These are phyloP conservation scores for Apodemus speciosus DNA, from an alignment of 2,113 vertebrate species.

Conservation along the genomic window DNA sequence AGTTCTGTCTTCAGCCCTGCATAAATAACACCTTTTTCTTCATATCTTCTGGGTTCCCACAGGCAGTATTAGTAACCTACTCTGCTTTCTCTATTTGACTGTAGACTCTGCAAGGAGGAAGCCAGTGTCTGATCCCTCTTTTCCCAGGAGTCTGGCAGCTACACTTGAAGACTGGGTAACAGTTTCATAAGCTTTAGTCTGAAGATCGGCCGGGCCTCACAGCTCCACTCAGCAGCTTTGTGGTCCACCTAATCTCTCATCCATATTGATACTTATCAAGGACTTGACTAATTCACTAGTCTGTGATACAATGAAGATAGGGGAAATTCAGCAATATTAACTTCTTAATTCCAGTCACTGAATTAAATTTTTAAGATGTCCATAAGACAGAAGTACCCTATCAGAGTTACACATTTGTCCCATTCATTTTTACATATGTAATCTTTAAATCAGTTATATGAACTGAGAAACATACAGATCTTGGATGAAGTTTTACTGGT, in stretches of 20 bases:
- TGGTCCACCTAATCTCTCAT: not conserved
- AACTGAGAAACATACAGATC: conserved; percentile 29
- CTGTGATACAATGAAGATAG: not conserved
- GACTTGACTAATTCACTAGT: not conserved
- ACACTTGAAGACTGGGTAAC: not conserved
- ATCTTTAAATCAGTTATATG: conserved; percentile 45
- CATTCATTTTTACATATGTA: not conserved
- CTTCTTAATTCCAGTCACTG: not conserved
- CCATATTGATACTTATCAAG: not conserved
- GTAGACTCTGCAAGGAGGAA: not conserved
- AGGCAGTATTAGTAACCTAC: not conserved
- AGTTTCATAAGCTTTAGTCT: not conserved
- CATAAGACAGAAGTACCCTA: not conserved
- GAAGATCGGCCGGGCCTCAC: not conserved
- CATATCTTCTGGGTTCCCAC: not conserved
- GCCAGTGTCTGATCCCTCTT: not conserved
- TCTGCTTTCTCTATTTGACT: not conserved
- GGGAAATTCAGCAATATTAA: not conserved
- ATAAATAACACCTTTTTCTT: not conserved
- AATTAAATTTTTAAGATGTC: not conserved
- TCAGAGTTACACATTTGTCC: not conserved
- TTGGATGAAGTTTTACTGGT: conserved; percentile 46
- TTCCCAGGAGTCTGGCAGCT: not conserved
- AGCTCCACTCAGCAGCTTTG: not conserved
- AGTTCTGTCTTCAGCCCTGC: not conserved